Evolutionary conservation across 2,113 vertebrate species (phyloP).

Genomic region (Indicator maculatus): DNA sequence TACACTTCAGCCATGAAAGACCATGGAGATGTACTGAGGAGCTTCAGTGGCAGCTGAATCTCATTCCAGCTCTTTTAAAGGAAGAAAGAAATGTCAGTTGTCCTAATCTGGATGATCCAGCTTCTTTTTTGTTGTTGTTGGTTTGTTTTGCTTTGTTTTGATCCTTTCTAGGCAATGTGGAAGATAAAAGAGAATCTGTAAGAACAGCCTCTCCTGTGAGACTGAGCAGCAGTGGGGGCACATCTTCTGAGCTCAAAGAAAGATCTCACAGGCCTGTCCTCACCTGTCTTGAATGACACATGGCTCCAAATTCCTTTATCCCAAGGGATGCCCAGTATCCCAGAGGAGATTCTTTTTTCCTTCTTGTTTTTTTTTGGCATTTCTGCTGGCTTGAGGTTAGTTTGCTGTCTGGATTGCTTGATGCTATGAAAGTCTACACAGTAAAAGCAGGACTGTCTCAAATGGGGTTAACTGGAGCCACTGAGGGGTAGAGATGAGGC

Average conservation of each 20-base stretch:
- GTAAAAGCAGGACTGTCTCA: neutral
- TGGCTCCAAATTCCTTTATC: neutral
- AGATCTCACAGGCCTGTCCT: neutral
- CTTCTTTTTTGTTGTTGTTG: neutral
- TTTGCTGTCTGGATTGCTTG: neutral
- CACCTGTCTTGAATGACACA: neutral
- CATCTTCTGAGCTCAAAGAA: neutral
- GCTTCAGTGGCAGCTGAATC: neutral
- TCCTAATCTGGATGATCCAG: neutral
- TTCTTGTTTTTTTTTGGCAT: neutral
- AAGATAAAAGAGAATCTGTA: neutral
- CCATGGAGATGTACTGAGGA: neutral
- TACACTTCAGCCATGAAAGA: neutral
- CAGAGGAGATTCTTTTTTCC: neutral
- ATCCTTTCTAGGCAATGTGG: neutral
- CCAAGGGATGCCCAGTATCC: neutral
- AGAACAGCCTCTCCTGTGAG: neutral
- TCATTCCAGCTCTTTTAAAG: neutral
- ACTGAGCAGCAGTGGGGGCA: neutral
- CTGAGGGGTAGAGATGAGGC: neutral
- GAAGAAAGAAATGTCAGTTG: neutral
- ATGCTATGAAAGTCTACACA: neutral
- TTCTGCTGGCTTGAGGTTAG: neutral
- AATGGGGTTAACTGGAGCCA: neutral
- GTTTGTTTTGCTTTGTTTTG: neutral